Percentiles rank a stretch among this genome's conserved stretches.
Evolutionary conservation across 2,113 vertebrate species (phyloP).

Genomic region (Salminus brasiliensis): DNA sequence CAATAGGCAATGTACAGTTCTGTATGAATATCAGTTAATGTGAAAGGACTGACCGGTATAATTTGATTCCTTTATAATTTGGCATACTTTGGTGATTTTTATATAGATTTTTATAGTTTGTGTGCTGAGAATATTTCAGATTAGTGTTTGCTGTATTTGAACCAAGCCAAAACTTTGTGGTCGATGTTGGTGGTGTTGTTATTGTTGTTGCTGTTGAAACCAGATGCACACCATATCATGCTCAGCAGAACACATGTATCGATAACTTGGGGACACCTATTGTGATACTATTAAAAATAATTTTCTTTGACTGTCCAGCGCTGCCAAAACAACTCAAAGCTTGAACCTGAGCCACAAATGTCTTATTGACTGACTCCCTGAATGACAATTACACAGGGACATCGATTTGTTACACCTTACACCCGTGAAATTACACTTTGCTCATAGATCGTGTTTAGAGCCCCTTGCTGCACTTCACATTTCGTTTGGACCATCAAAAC

Average conservation of each 20-base stretch:
- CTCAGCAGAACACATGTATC: not conserved
- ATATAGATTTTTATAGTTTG: not conserved
- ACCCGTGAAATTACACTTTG: not conserved
- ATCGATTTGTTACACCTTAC: not conserved
- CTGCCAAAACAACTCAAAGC: not conserved
- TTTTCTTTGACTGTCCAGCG: not conserved
- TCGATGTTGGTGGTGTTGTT: not conserved
- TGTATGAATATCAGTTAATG: too few species aligned
- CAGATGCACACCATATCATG: not conserved
- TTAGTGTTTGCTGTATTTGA: not conserved
- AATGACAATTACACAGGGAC: not conserved
- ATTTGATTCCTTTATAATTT: not conserved
- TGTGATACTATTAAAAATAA: too few species aligned
- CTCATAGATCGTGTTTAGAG: not conserved
- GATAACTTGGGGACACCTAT: not conserved
- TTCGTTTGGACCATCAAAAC: slow-evolving; percentile 31
- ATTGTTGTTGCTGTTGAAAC: not conserved
- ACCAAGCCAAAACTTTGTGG: not conserved
- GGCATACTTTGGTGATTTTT: not conserved
- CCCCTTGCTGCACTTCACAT: not conserved
- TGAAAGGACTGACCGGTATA: too few species aligned
- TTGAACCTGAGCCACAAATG: not conserved
- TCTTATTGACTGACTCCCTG: too few species aligned
- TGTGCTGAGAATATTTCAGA: not conserved
- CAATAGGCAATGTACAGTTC: not conserved